phyloP scores from a whole-genome alignment of 2,113 vertebrate genomes.

The Bagarius yarrelli region DNA sequence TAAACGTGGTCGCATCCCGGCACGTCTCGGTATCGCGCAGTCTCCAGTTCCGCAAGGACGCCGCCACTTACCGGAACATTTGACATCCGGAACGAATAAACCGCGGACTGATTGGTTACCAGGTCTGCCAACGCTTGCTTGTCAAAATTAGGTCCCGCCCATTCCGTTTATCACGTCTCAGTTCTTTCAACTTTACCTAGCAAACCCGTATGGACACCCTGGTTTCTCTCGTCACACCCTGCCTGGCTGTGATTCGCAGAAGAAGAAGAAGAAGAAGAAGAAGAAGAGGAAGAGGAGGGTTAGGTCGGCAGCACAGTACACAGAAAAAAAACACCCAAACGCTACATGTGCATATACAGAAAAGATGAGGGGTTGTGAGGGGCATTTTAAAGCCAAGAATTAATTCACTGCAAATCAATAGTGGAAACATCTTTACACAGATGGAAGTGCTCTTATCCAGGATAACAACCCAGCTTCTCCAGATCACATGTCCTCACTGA shows the following conservation, averaged over 20 bases:
- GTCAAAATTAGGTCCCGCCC: constrained; percentile 10
- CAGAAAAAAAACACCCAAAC: neutral
- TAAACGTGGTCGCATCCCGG: constrained; percentile 38
- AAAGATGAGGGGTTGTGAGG: neutral
- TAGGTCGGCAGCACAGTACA: neutral
- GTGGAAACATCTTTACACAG: neutral
- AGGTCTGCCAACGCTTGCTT: neutral
- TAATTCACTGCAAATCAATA: neutral
- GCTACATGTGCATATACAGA: neutral
- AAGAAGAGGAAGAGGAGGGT: neutral
- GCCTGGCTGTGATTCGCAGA: neutral
- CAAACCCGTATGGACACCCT: neutral
- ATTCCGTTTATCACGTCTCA: neutral
- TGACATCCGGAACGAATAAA: neutral
- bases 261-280: neutral
- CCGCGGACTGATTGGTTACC: neutral
- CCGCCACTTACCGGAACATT: constrained; percentile 30
- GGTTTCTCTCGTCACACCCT: neutral
- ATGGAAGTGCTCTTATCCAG: neutral
- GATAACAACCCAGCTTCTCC: neutral
- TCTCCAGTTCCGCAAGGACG: constrained; percentile 17
- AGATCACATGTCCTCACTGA: neutral
- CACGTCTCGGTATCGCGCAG: constrained; percentile 16
- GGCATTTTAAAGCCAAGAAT: too few species aligned
- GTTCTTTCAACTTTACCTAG: neutral